Evolutionary conservation across 2,888 invertebrate species (phyloP).

Genomic region (Venusia cambrica): DNA sequence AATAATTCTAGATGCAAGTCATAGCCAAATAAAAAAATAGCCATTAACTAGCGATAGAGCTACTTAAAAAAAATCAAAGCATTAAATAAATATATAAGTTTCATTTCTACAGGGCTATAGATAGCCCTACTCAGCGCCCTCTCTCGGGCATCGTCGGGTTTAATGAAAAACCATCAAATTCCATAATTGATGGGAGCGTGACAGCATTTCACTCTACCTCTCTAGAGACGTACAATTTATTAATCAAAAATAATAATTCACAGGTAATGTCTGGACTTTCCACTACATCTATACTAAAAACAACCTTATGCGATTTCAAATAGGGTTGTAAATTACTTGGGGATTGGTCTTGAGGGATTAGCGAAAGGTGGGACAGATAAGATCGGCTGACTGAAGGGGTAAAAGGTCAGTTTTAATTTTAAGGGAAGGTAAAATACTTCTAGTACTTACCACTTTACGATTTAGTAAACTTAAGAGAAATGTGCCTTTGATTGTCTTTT

Average conservation of each 20-base stretch:
- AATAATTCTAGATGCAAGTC: no score
- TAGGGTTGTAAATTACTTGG: slow-evolving; percentile 19
- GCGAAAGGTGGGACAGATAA: slow-evolving; percentile 19
- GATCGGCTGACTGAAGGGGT: slow-evolving; percentile 29
- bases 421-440: no score
- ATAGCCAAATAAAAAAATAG: no score
- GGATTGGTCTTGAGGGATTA: slow-evolving; percentile 29
- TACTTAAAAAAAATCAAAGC: no score
- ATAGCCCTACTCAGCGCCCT: slow-evolving; percentile 5
- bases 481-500: no score
- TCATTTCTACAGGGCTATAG: slow-evolving; percentile 8
- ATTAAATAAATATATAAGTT: slow-evolving; percentile 1
- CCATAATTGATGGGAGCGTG: slow-evolving; percentile 67
- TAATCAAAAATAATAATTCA: slow-evolving; percentile 82
- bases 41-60: no score
- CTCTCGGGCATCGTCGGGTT: slow-evolving; percentile 58
- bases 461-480: no score
- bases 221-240: slow-evolving; percentile 72
- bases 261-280: slow-evolving; percentile 61
- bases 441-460: no score
- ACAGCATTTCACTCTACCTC: slow-evolving; percentile 49
- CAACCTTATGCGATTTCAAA: slow-evolving; percentile 11
- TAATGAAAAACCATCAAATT: slow-evolving; percentile 79
- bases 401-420: slow-evolving; percentile 19
- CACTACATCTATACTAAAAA: slow-evolving; percentile 6